Base-by-base conservation (phyloP, 1,140 invertebrate species). In the Caenorhabditis inopinata region DNA sequence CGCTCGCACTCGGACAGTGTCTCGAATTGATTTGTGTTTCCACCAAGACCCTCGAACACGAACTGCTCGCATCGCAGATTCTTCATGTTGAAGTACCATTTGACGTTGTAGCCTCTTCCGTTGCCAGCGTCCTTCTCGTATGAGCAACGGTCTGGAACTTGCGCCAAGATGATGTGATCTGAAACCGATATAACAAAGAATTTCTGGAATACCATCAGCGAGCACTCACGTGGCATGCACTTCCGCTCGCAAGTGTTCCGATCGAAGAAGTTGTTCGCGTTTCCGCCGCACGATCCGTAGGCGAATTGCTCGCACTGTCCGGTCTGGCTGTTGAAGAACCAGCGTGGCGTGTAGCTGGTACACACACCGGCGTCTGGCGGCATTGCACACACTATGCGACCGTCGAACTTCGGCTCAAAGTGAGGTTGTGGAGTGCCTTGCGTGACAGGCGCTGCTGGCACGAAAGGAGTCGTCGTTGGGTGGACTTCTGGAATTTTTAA, bases 1-100 rank as follows among this genome's bases (percentile, higher is more conserved):
- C 92, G 90, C 83, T 93, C 92, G 89, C 95, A 97, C 82, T 94
- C 93, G 16, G 92, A 90, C 83, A 93, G 92, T 45, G 92, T 93
- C 38, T 93, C 92, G 91, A 96, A 97, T 84, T 94, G 93, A 89
- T 96, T 97, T 85, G 94, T 93, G 85, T 94, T 95, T 51, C 93
- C 93, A 46, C 93, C 92, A 82, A 93, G 93, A 32, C 93, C 93
- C 12, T 91, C 91, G 85, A 93, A 93, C 0, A 89, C 89, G 84
- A 94, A 92, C 18, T 92, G 89, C 82, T 94, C 91, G 88, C 93
- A 94, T 80, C 91, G 91, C 85, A 95, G 94, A 18, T 90, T 91
- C 82, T 92, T 92, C 3, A 93, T 90, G 89, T 94, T 93, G 89
- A 95, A 95, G 85, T 92, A 92, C 91, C 93, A 95, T 25, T 93